A percentile compares a stretch with the other conserved stretches of the same genome.
Conservation (phyloP, 2,888 invertebrate genomes). For the Synergus umbraculus region DNA sequence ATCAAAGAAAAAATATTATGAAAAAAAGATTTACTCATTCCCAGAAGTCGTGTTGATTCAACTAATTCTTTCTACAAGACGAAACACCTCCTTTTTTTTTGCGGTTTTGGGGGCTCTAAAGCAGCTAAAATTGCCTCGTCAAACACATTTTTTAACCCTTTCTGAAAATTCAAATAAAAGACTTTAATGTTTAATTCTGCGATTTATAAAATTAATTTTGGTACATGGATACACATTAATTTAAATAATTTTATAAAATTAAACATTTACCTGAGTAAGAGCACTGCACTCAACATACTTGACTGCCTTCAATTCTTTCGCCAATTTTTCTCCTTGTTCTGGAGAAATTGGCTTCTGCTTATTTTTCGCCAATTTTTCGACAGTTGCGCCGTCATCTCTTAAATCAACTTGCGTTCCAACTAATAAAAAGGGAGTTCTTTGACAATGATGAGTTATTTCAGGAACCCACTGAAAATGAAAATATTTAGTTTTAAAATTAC, state of each 20-base stretch:
- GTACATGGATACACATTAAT: neutral
- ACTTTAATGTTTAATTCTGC: neutral
- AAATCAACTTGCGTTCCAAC: conserved; percentile 99
- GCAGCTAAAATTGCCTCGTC: conserved; percentile 99
- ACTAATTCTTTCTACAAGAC: conserved; percentile 81
- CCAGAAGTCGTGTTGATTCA: neutral
- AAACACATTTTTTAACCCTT: conserved; percentile 99
- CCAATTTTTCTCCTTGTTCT: conserved; percentile 97
- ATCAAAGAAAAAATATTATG: neutral
- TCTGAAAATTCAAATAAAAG: conserved; percentile 79
- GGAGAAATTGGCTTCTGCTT: conserved; percentile 98
- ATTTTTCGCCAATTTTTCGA: conserved; percentile 98
- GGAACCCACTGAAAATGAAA: conserved; percentile 92
- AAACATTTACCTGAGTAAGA: conserved; percentile 88
- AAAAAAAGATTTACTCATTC: neutral
- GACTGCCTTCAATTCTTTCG: conserved; percentile 97
- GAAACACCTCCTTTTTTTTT: conserved; percentile 92
- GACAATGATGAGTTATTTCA: conserved; percentile 99
- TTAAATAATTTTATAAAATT: neutral
- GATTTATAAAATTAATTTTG: neutral
- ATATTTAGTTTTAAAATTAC: conserved; percentile 40
- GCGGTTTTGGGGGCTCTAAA: conserved; percentile 97
- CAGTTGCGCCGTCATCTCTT: conserved; percentile 94
- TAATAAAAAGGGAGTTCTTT: conserved; percentile 97
- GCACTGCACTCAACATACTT: conserved; percentile 99